Evolutionary conservation across 2,113 vertebrate species (phyloP).

Genomic region (Tamias sibiricus): DNA sequence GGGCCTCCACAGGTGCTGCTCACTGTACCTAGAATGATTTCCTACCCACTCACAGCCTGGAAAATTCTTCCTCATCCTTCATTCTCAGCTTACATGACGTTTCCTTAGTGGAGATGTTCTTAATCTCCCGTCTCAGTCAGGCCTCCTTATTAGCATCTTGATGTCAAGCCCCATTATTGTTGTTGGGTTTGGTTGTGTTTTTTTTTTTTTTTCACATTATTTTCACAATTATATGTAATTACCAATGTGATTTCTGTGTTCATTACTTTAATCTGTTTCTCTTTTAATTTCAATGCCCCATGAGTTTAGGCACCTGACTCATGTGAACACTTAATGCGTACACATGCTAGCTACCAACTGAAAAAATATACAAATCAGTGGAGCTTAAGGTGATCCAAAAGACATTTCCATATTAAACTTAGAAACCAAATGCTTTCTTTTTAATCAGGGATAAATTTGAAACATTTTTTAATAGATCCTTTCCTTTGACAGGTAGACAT

Average conservation of each 20-base stretch:
- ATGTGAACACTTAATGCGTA: neutral
- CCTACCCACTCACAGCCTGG: neutral
- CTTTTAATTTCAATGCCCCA: neutral
- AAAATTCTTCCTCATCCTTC: neutral
- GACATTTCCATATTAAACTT: neutral
- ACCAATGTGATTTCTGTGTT: neutral
- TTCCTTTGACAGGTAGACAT: neutral
- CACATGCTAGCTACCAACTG: too few species aligned
- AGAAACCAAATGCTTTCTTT: slow-evolving; percentile 11
- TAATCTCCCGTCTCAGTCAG: neutral
- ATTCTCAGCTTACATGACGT: neutral
- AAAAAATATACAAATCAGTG: neutral
- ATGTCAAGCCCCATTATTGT: neutral
- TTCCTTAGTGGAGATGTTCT: neutral
- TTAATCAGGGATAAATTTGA: neutral
- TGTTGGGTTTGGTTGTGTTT: neutral
- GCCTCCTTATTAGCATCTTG: neutral
- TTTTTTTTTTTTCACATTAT: neutral
- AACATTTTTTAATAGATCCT: neutral
- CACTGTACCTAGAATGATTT: neutral
- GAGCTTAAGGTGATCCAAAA: neutral
- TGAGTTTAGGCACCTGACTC: neutral
- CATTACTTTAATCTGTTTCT: neutral
- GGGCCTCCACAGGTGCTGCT: neutral
- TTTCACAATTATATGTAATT: neutral